Conservation (phyloP, 1,140 invertebrate genomes). For the Hycleus cichorii region DNA sequence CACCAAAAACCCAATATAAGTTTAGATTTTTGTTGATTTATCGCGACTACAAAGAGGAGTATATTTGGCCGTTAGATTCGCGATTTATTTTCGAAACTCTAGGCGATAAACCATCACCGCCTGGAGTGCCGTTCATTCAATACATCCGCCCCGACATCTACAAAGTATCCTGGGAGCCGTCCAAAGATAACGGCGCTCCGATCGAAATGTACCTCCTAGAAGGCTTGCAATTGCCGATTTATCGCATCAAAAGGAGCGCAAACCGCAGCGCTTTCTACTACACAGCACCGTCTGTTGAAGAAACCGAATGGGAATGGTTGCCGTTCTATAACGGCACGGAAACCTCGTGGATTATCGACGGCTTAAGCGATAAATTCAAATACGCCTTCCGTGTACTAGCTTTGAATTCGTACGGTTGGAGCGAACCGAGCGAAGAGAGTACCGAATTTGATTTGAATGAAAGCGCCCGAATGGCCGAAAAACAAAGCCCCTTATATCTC, state of each 20-base stretch:
- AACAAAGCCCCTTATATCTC: slow-evolving; percentile 47
- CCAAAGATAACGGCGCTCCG: slow-evolving; percentile 57
- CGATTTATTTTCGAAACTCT: slow-evolving; percentile 68
- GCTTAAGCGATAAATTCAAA: slow-evolving; percentile 55
- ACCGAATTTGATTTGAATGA: slow-evolving; percentile 46
- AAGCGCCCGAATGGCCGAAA: slow-evolving; percentile 50
- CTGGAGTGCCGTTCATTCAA: slow-evolving; percentile 58
- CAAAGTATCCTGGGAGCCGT: slow-evolving; percentile 64
- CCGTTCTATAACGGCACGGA: slow-evolving; percentile 76
- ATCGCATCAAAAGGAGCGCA: slow-evolving; percentile 33
- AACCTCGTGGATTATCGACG: slow-evolving; percentile 69
- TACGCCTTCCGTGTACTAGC: slow-evolving; percentile 69
- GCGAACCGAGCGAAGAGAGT: slow-evolving; percentile 52
- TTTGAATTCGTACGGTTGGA: slow-evolving; percentile 76
- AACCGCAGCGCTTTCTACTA: slow-evolving; percentile 33
- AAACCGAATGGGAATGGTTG: slow-evolving; percentile 51
- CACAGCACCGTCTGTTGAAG: slow-evolving; percentile 39
- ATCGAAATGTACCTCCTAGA: slow-evolving; percentile 56
- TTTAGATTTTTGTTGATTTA: slow-evolving; percentile 67
- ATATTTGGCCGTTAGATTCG: slow-evolving; percentile 60
- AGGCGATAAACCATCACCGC: slow-evolving; percentile 58
- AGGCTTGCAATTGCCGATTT: slow-evolving; percentile 37
- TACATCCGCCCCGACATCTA: slow-evolving; percentile 57
- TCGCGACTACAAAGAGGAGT: slow-evolving; percentile 47
- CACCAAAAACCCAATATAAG: slow-evolving; percentile 64